A percentile compares a stretch with the other conserved stretches of the same genome.
Evolutionary conservation across 2,888 invertebrate species (phyloP).

Genomic region (Tenodera sinensis): DNA sequence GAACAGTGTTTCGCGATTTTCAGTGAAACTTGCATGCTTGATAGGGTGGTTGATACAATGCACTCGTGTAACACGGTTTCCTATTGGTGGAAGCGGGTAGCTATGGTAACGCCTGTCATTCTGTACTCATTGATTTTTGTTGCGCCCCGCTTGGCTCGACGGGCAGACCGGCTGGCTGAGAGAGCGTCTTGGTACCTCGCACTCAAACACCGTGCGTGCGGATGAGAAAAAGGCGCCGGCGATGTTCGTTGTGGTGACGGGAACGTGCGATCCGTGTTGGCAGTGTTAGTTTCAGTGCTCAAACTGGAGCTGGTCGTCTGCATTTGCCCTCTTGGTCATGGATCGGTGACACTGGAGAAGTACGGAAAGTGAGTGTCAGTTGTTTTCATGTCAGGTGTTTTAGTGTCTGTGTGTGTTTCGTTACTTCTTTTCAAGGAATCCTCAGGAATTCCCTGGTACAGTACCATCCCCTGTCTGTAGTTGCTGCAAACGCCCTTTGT

Average conservation of each 20-base stretch:
- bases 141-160: background rate
- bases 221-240: background rate
- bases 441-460: background rate
- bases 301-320: background rate
- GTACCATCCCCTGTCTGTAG: background rate
- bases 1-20: background rate
- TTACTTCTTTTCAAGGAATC: background rate
- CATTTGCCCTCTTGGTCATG: background rate
- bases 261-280: background rate
- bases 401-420: background rate
- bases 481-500: background rate
- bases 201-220: background rate
- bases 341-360: background rate
- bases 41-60: constrained; percentile 11
- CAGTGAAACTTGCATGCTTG: background rate
- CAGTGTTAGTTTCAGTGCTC: background rate
- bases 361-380: background rate
- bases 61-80: background rate
- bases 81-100: constrained; percentile 4
- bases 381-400: background rate
- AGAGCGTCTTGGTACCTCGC: background rate
- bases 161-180: background rate
- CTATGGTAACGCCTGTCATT: constrained; percentile 19
- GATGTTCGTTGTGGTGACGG: background rate
- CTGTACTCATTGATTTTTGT: constrained; percentile 22